Conservation (phyloP, 2,113 vertebrate genomes). For the Apodemus sylvaticus region DNA sequence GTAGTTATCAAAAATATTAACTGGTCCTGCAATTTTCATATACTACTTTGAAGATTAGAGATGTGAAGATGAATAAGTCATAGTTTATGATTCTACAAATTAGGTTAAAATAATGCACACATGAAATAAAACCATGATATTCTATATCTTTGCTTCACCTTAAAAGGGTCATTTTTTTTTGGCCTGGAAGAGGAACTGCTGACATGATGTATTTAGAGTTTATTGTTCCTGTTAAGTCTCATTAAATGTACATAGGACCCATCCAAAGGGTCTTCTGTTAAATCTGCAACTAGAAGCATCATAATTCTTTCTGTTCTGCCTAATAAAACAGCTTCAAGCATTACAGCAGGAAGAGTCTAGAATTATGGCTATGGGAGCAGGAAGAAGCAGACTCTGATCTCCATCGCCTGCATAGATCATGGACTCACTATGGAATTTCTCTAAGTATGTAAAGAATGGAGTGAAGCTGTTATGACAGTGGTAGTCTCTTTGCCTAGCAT, state of each 20-base stretch:
- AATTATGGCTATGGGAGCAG: not conserved
- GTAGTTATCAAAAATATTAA: not conserved
- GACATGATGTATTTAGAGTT: not conserved
- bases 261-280: not conserved
- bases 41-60: not conserved
- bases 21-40: not conserved
- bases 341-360: not conserved
- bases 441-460: not conserved
- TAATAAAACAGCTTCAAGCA: not conserved
- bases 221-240: not conserved
- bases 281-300: not conserved
- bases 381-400: not conserved
- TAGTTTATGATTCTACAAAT: not conserved
- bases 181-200: not conserved
- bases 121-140: conserved; percentile 22
- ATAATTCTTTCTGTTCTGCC: not conserved
- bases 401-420: not conserved
- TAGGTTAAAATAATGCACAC: conserved; percentile 20
- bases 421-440: not conserved
- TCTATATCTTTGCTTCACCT: not conserved
- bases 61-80: not conserved
- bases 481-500: not conserved
- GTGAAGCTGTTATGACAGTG: not conserved
- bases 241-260: conserved; percentile 33
- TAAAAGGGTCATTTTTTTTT: not conserved